Percentiles rank a stretch among this genome's conserved stretches.
Conservation (phyloP, 2,888 invertebrate genomes). For the Arrhopalites spinosus region DNA sequence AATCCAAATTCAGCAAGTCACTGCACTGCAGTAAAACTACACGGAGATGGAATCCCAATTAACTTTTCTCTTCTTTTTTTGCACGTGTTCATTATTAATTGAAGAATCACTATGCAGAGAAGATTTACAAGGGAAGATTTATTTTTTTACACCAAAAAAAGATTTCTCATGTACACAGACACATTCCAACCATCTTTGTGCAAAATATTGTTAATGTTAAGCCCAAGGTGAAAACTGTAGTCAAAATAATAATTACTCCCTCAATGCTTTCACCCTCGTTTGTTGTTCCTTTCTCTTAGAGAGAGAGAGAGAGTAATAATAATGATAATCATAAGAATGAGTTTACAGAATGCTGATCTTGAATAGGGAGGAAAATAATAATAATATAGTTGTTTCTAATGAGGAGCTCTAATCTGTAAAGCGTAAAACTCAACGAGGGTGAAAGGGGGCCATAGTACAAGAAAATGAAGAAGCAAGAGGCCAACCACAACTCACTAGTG, state of each 20-base stretch:
- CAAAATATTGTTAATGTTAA: too few species aligned
- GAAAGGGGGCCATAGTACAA: not conserved
- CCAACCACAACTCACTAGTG: too few species aligned
- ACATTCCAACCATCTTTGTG: too few species aligned
- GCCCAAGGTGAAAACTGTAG: not conserved
- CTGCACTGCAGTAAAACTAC: not conserved
- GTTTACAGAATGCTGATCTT: constrained; percentile 1
- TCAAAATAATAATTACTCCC: not conserved
- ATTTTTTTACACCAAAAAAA: not conserved
- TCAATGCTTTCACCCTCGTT: not conserved
- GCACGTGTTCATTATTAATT: not conserved
- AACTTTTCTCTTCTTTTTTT: not conserved
- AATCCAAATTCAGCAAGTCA: not conserved
- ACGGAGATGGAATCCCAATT: too few species aligned
- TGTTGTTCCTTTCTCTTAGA: not conserved
- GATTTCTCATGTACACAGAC: too few species aligned
- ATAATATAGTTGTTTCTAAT: not conserved
- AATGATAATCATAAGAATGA: not conserved
- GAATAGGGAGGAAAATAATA: constrained; percentile 3
- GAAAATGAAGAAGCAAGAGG: not conserved
- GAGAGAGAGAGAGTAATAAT: too few species aligned
- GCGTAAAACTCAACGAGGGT: not conserved
- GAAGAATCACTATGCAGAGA: not conserved
- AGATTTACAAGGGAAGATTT: not conserved
- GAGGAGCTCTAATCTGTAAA: not conserved